Evolutionary conservation across 2,113 vertebrate species (phyloP).

Genomic region (Onychorhynchus coronatus): DNA sequence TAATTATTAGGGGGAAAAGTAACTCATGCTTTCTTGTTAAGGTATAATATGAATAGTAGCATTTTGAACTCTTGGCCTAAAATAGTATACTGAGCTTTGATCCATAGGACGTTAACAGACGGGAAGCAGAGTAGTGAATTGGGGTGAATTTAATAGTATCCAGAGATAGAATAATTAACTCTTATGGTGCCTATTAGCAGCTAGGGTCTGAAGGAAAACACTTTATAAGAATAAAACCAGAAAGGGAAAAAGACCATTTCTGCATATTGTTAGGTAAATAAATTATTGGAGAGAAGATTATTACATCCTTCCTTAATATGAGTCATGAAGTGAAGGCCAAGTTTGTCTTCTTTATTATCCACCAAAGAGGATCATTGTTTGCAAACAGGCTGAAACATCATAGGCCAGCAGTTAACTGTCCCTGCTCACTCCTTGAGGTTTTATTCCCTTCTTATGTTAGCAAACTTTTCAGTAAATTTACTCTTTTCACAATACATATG

Average conservation of each 20-base stretch:
- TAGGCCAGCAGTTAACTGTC: background rate
- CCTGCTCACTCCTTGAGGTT: background rate
- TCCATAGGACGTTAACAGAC: background rate
- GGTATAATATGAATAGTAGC: conserved; percentile 1
- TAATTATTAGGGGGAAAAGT: conserved; percentile 18
- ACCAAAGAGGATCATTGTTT: background rate
- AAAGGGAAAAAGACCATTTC: background rate
- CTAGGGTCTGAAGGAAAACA: background rate
- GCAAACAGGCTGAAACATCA: background rate
- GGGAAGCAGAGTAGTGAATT: conserved; percentile 50
- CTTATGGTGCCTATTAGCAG: conserved; percentile 18
- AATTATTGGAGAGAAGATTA: background rate
- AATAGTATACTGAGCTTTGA: conserved; percentile 49
- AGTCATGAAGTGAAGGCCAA: background rate
- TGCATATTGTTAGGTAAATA: background rate
- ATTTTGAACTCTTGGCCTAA: conserved; percentile 48
- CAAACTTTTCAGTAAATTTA: background rate
- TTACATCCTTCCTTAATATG: background rate
- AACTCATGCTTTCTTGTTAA: background rate
- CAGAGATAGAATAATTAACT: conserved; percentile 50
- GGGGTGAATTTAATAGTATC: conserved; percentile 48
- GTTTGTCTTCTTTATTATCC: background rate
- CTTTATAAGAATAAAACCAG: background rate
- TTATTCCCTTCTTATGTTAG: background rate
- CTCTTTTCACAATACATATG: background rate